Conservation (phyloP, 2,888 invertebrate genomes). For the Agonopterix subpropinquella region DNA sequence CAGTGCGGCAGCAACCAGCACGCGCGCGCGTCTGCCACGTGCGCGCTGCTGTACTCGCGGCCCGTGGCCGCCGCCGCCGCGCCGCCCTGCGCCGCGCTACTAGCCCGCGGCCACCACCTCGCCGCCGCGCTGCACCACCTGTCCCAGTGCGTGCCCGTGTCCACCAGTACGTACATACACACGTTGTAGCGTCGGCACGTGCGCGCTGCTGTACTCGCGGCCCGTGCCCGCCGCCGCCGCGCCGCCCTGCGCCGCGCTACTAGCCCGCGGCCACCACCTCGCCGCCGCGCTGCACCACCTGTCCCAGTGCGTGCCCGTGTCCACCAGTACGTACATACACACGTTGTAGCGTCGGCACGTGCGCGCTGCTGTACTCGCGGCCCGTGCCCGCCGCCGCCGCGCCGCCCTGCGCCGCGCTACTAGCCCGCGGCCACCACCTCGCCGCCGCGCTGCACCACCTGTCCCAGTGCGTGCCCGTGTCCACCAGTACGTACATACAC, state of each 20-base stretch:
- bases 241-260: conserved; percentile 57
- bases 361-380: conserved; percentile 83
- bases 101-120: conserved; percentile 73
- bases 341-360: conserved; percentile 80
- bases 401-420: conserved; percentile 57
- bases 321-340: conserved; percentile 34
- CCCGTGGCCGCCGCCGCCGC: conserved; percentile 26
- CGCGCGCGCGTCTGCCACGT: conserved; percentile 86
- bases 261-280: conserved; percentile 73
- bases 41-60: conserved; percentile 83
- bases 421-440: conserved; percentile 73
- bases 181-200: conserved; percentile 80
- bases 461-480: conserved; percentile 62
- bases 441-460: conserved; percentile 80
- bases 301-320: conserved; percentile 62
- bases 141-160: conserved; percentile 62
- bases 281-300: conserved; percentile 80
- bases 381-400: conserved; percentile 29
- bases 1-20: conserved; percentile 84
- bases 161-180: conserved; percentile 34
- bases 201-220: conserved; percentile 83
- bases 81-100: conserved; percentile 57
- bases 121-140: conserved; percentile 80
- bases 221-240: conserved; percentile 29
- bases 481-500: conserved; percentile 34